Evolutionary conservation across 1,140 invertebrate genomes (phyloP), one percentile per base, ranked within the genome.

Genomic region (Ganaspis sp.): DNA sequence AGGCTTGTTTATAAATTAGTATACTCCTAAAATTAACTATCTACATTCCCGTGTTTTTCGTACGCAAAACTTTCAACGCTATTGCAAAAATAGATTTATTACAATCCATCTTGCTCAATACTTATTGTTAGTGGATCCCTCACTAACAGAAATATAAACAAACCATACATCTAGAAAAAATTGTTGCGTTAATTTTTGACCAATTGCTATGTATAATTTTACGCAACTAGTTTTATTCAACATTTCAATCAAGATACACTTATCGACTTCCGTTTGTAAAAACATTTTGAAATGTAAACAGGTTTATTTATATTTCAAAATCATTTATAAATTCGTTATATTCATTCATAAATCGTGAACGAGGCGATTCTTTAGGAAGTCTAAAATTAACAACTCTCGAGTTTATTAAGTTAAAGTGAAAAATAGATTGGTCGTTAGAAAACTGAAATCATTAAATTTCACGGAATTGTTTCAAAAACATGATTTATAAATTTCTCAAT

Each of bases 41-140:
- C 21, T 58, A 58, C 19, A 21, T 64, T 64, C 58, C 11, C 29
- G 70, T 77, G 38, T 69, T 12, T 73, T 12, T 29, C 9, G 42
- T 69, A 75, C 45, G 19, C 37, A 19, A 69, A 49, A 49, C 45
- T 49, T 17, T n/a, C 3, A 40, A 37, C 34, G 21, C 37, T 42
- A 45, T 26, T 26, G 6, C 23, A 64, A 26, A 64, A 64, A 64
- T 64, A 64, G 58, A 64, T 29, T 26, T 64, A 26, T 58, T 1
- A 54, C 17, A 23, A 23, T 23, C n/a, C n/a, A 45, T n/a, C 12
- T 45, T 45, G 12, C 4, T 49, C 17, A 1, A 49, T 49, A 49
- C 17, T 15, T 1, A n/a, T 15, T n/a, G 4, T n/a, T n/a, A n/a
- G n/a, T n/a, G n/a, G n/a, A 17, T 15, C 45, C 8, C 42, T 15